phyloP scores from a whole-genome alignment of 2,113 vertebrate genomes.

The Ancistrus triradiatus region DNA sequence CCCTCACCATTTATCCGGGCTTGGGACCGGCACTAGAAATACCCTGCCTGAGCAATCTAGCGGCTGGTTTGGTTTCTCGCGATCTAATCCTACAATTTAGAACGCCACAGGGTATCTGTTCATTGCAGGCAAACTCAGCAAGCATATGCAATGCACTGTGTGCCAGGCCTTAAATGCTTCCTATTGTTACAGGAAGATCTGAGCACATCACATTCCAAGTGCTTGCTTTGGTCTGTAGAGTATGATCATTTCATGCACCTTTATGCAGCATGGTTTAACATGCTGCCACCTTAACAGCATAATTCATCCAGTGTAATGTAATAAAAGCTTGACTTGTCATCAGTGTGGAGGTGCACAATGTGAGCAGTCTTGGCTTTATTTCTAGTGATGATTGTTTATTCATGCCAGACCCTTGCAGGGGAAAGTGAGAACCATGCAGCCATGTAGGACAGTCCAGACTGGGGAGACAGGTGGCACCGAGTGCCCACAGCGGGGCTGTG shows the following conservation, averaged over 20 bases:
- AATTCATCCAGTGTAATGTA: slow-evolving; percentile 1
- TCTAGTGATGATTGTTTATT: neutral
- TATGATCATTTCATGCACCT: neutral
- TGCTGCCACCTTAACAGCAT: neutral
- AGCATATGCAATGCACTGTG: neutral
- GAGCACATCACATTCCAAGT: neutral
- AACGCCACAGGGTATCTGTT: slow-evolving; percentile 1
- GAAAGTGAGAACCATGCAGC: slow-evolving; percentile 31
- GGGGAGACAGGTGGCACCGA: slow-evolving; percentile 66
- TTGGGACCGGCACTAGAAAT: too few relatives aligned
- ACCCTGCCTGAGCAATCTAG: too few relatives aligned
- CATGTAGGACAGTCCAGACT: slow-evolving; percentile 54
- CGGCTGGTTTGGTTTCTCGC: slow-evolving; percentile 3
- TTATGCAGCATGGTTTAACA: neutral
- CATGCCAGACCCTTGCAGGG: slow-evolving; percentile 12
- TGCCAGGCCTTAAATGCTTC: neutral
- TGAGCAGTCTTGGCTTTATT: neutral
- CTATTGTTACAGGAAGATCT: neutral
- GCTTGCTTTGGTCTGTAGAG: neutral
- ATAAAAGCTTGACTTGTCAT: neutral
- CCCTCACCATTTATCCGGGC: too few relatives aligned
- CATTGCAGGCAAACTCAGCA: neutral
- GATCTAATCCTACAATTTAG: slow-evolving; percentile 14
- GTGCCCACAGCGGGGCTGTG: slow-evolving; percentile 63
- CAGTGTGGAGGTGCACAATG: neutral